Conservation (phyloP, 1,140 invertebrate genomes). For the Homarus americanus region DNA sequence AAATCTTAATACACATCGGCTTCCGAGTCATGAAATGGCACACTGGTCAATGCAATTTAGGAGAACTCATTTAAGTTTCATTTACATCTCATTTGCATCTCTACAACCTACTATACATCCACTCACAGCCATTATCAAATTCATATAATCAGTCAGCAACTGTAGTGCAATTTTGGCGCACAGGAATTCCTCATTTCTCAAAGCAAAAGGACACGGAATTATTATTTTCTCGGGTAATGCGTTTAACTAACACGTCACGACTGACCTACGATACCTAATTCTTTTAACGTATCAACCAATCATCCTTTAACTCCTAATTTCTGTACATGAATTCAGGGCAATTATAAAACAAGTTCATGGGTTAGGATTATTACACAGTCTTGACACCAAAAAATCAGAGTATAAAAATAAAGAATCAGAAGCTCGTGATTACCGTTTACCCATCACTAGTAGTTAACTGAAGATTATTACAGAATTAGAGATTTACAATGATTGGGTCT, state of each 20-base stretch:
- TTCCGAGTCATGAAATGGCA: neutral
- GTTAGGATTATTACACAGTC: neutral
- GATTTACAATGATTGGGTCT: neutral
- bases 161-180: neutral
- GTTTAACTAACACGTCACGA: neutral
- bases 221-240: neutral
- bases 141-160: neutral
- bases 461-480: neutral
- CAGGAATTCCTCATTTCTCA: neutral
- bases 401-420: neutral
- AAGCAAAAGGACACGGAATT: too few species aligned
- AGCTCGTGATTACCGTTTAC: neutral
- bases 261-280: neutral
- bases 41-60: neutral
- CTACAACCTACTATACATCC: neutral
- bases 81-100: neutral
- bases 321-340: neutral
- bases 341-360: neutral
- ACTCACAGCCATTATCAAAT: conserved; percentile 10
- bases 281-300: neutral
- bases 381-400: neutral
- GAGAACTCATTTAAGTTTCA: neutral
- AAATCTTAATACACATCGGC: neutral
- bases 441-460: neutral
- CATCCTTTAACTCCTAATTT: neutral